Evolutionary conservation across 2,113 vertebrate genomes (phyloP).

Genomic region (Narcine bancroftii): DNA sequence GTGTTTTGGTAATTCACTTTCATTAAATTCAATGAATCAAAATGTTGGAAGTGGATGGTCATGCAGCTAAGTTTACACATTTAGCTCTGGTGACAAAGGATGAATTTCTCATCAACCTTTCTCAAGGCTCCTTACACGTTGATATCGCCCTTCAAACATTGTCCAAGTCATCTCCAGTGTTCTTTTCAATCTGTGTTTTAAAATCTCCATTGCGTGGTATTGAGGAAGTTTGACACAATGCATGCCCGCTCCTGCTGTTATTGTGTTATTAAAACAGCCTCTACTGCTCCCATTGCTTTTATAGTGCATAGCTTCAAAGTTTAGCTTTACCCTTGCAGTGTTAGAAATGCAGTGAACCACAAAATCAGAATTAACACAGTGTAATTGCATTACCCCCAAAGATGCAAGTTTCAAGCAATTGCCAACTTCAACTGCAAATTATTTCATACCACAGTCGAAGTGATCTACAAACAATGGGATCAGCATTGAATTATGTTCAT

Average conservation of each 20-base stretch:
- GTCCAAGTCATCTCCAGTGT: not conserved
- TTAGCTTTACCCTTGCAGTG: not conserved
- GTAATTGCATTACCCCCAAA: not conserved
- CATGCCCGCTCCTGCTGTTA: not conserved
- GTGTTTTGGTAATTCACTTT: too few relatives aligned
- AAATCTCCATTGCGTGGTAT: not conserved
- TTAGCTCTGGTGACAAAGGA: too few relatives aligned
- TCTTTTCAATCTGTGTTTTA: not conserved
- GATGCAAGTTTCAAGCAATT: not conserved
- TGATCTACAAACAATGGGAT: not conserved
- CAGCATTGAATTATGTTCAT: not conserved
- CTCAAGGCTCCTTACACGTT: not conserved
- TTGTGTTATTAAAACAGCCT: not conserved
- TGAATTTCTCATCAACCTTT: not conserved
- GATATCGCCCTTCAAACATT: not conserved
- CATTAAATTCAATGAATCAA: too few relatives aligned
- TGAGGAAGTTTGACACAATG: not conserved
- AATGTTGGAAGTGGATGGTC: too few relatives aligned
- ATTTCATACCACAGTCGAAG: not conserved
- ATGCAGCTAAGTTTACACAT: too few relatives aligned
- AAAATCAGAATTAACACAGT: slow-evolving; percentile 14
- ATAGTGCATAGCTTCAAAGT: not conserved
- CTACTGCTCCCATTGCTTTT: not conserved
- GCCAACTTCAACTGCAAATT: not conserved
- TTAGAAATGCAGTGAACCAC: not conserved